Percentiles rank a stretch among this genome's conserved stretches.
These are phyloP conservation scores for Spialia ferax DNA, from an alignment of 2,888 invertebrate species.

Conservation along the genomic window DNA sequence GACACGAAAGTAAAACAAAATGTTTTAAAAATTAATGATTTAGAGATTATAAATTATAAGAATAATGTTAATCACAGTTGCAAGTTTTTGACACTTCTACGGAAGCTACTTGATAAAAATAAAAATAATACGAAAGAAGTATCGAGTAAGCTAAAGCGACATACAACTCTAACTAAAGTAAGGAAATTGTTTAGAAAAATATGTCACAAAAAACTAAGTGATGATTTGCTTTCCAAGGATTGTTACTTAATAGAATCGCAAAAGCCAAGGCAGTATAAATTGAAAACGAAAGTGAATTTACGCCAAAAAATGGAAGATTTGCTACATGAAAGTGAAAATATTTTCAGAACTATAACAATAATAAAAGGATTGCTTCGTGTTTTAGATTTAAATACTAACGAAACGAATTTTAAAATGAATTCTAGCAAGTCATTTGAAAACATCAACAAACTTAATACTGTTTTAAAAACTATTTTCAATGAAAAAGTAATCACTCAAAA, in stretches of 20 bases:
- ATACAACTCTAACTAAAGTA: conserved; percentile 58
- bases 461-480: conserved; percentile 56
- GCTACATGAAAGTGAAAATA: conserved; percentile 59
- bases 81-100: conserved; percentile 14
- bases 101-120: conserved; percentile 20
- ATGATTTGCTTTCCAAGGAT: conserved; percentile 47
- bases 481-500: conserved; percentile 42
- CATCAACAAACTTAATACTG: conserved; percentile 58
- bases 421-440: conserved; percentile 44
- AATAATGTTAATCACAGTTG: conserved; percentile 1
- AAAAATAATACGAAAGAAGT: conserved; percentile 45
- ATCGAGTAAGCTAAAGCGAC: conserved; percentile 49
- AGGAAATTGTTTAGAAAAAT: conserved; percentile 63
- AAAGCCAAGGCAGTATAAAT: conserved; percentile 59
- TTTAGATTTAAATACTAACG: conserved; percentile 35
- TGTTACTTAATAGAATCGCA: conserved; percentile 57
- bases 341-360: conserved; percentile 62
- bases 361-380: conserved; percentile 66
- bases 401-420: conserved; percentile 36
- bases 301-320: conserved; percentile 60
- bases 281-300: conserved; percentile 50
- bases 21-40: background rate
- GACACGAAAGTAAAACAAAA: background rate
- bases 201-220: conserved; percentile 50
- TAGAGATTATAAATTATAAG: background rate